A percentile compares a stretch with the other conserved stretches of the same genome.
Evolutionary conservation across 2,797 vertebrate genomes (phyloP).

Genomic region (Gambelia wislizenii): DNA sequence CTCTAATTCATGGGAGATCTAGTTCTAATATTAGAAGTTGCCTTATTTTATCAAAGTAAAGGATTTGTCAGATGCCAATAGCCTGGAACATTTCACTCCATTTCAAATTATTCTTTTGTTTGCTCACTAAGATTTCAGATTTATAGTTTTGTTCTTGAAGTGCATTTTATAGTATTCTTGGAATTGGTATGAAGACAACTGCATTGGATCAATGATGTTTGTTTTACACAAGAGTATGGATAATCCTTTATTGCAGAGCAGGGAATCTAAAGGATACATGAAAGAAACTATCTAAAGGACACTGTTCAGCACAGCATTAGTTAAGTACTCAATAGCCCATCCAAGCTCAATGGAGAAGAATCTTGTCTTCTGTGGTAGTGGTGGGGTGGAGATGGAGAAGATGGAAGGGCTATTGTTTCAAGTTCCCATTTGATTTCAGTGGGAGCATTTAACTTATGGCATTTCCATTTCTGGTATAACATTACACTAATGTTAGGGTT

Average conservation of each 20-base stretch:
- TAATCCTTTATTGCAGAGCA: background rate
- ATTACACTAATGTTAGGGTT: background rate
- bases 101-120: constrained; percentile 17
- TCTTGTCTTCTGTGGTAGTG: background rate
- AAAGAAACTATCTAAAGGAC: background rate
- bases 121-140: constrained; percentile 13
- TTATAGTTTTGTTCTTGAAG: constrained; percentile 14
- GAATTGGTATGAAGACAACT: background rate
- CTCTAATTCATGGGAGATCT: constrained; percentile 31
- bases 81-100: background rate
- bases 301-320: background rate
- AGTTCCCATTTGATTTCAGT: background rate
- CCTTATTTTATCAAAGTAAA: constrained; percentile 43
- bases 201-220: background rate
- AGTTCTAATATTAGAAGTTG: constrained; percentile 51
- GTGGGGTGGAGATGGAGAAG: background rate
- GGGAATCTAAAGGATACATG: background rate
- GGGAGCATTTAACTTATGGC: background rate
- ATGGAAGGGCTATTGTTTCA: background rate
- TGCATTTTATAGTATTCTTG: constrained; percentile 20
- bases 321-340: background rate
- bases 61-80: constrained; percentile 31
- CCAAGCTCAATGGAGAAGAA: background rate
- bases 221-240: background rate
- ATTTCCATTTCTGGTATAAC: background rate